These are phyloP conservation scores for Andrena praecox DNA, from an alignment of 2,888 invertebrate species.

Conservation along the genomic window DNA sequence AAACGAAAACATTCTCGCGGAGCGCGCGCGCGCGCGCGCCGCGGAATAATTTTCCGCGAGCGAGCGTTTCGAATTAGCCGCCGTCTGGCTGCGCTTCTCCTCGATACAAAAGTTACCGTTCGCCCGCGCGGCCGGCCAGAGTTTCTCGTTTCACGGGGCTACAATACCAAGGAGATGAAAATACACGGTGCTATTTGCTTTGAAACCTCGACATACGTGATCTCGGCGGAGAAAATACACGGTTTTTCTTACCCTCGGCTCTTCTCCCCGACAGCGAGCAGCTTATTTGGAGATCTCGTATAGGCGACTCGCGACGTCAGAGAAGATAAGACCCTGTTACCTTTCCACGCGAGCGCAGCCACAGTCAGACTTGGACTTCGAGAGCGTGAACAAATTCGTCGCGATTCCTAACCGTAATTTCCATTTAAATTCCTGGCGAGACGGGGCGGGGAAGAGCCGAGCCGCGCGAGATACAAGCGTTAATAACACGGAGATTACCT, in stretches of 20 bases:
- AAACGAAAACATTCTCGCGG: conserved; percentile 59
- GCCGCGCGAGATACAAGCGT: background rate
- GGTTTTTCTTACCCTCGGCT: background rate
- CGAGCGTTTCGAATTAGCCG: conserved; percentile 49
- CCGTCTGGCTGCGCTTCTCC: conserved; percentile 45
- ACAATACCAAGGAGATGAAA: background rate
- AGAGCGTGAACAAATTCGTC: conserved; percentile 19
- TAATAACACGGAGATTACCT: conserved; percentile 31
- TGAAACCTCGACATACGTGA: background rate
- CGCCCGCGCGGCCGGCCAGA: background rate
- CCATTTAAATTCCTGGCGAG: conserved; percentile 40
- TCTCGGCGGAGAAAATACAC: background rate
- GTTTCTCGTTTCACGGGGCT: background rate
- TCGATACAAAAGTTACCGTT: conserved; percentile 44
- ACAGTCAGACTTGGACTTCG: too few species aligned
- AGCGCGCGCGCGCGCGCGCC: conserved; percentile 4
- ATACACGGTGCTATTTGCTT: background rate
- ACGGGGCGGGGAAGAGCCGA: conserved; percentile 12
- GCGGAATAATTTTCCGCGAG: conserved; percentile 54
- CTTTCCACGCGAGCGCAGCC: too few species aligned
- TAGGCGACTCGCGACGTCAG: too few species aligned
- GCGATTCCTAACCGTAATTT: conserved; percentile 40
- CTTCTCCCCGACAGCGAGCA: background rate
- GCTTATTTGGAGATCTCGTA: too few species aligned
- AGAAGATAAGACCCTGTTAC: too few species aligned